These are phyloP conservation scores for Phymatocera aterrima DNA, from an alignment of 2,888 invertebrate species.

Conservation along the genomic window DNA sequence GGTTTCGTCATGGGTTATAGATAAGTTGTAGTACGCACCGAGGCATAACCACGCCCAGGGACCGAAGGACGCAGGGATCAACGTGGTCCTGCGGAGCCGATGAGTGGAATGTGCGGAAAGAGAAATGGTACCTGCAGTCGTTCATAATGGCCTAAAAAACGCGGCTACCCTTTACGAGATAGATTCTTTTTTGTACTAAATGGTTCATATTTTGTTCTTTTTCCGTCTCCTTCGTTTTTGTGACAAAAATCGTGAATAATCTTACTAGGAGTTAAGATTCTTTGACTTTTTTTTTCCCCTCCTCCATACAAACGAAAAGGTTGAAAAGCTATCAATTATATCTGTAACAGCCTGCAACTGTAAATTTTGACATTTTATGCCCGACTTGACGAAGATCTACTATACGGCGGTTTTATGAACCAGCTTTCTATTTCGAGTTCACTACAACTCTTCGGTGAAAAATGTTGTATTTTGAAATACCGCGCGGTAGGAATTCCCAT, in stretches of 20 bases:
- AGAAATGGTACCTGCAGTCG: slow-evolving; percentile 51
- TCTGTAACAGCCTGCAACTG: not conserved
- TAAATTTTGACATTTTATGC: not conserved
- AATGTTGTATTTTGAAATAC: slow-evolving; percentile 6
- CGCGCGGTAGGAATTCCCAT: not conserved
- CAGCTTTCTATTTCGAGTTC: not conserved
- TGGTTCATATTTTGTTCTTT: not conserved
- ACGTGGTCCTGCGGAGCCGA: slow-evolving; percentile 8
- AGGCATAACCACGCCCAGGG: slow-evolving; percentile 50
- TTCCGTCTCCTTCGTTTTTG: not conserved
- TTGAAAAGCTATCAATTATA: slow-evolving; percentile 1
- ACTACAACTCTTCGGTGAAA: not conserved
- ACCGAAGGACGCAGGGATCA: no score
- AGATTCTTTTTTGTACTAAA: slow-evolving; percentile 46
- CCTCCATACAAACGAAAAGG: not conserved
- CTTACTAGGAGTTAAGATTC: not conserved
- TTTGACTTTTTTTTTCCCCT: not conserved
- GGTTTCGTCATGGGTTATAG: not conserved
- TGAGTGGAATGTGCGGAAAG: slow-evolving; percentile 22
- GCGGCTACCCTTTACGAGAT: slow-evolving; percentile 52
- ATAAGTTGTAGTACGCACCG: slow-evolving; percentile 32
- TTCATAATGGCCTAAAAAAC: slow-evolving; percentile 58
- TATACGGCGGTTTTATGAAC: not conserved
- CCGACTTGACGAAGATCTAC: not conserved
- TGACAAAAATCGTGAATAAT: slow-evolving; percentile 10